These are phyloP conservation scores for Pteria penguin DNA, from an alignment of 2,888 invertebrate genomes.

Conservation along the genomic window DNA sequence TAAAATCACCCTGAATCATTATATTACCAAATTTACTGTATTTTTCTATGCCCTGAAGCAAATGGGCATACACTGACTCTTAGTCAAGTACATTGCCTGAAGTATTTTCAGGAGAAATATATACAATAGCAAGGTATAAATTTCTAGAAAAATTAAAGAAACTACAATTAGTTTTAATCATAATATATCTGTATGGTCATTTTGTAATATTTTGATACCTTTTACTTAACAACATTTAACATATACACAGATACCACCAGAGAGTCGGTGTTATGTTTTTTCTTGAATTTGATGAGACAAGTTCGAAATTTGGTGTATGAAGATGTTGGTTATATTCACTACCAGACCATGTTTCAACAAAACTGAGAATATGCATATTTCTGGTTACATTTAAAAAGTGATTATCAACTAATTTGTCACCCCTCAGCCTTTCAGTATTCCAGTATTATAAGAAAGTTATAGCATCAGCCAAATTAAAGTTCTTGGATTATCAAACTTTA, in stretches of 20 bases:
- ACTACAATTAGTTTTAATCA: not conserved
- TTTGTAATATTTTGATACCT: constrained; percentile 1
- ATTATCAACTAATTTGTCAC: not conserved
- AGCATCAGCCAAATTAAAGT: too few species aligned
- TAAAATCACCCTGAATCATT: constrained; percentile 9
- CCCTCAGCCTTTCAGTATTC: not conserved
- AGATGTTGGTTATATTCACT: not conserved
- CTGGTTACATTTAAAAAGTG: not conserved
- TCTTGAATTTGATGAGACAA: not conserved
- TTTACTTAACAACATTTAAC: not conserved
- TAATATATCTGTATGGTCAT: not conserved
- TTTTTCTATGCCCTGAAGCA: not conserved
- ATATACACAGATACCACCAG: not conserved
- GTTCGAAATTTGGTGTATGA: not conserved
- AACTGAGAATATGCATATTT: not conserved
- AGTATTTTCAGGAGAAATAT: constrained; percentile 2
- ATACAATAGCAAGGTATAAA: constrained; percentile 2
- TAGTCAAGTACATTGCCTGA: not conserved
- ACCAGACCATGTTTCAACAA: constrained; percentile 1
- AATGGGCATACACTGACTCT: not conserved
- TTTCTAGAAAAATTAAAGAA: not conserved
- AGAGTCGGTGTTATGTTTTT: not conserved
- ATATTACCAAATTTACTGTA: constrained; percentile 1
- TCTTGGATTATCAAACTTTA: too few species aligned
- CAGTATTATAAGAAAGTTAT: too few species aligned